Evolutionary conservation across 2,888 invertebrate genomes (phyloP).

Genomic region (Exocentrus adspersus): DNA sequence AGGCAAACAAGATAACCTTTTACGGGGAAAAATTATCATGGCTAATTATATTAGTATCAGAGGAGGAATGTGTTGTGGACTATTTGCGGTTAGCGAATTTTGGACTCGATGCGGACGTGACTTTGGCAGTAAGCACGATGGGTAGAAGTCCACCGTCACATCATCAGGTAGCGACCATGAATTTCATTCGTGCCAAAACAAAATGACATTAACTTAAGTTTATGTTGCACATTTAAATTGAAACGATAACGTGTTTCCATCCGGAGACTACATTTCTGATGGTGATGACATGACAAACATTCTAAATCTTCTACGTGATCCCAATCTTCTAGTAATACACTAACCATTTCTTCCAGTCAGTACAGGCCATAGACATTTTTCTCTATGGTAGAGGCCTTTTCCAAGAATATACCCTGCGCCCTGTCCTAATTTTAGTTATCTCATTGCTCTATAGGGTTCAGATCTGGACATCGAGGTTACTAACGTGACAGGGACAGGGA

Average conservation of each 20-base stretch:
- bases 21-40: constrained; percentile 33
- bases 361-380: too few species aligned
- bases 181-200: background rate
- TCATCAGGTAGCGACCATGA: constrained; percentile 13
- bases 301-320: too few species aligned
- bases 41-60: constrained; percentile 34
- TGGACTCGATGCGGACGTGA: constrained; percentile 37
- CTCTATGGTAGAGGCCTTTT: too few species aligned
- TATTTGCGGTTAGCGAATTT: constrained; percentile 31
- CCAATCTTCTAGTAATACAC: too few species aligned
- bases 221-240: background rate
- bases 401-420: too few species aligned
- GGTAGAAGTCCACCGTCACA: constrained; percentile 9
- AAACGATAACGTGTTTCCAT: background rate
- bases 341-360: too few species aligned
- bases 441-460: too few species aligned
- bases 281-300: too few species aligned
- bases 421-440: too few species aligned
- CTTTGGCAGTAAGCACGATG: constrained; percentile 31
- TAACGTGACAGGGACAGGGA: too few species aligned
- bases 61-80: constrained; percentile 21
- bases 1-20: constrained; percentile 31
- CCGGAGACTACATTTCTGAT: too few species aligned
- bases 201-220: background rate
- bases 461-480: too few species aligned